Conservation (phyloP, 2,797 vertebrate species). For the Pseudochaenichthys georgianus region DNA sequence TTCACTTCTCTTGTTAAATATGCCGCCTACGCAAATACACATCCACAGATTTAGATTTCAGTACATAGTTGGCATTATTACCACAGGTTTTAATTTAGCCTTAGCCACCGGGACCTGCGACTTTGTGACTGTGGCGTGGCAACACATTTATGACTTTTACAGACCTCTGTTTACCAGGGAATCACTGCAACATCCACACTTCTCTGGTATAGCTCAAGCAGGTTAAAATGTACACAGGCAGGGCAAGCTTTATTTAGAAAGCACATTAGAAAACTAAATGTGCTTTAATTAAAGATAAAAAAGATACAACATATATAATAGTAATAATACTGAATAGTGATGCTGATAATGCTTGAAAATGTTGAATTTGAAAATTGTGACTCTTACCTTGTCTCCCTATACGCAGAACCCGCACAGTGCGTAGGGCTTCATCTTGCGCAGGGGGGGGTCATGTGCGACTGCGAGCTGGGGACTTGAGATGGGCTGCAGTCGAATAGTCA, state of each 20-base stretch:
- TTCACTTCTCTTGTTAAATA: slow-evolving; percentile 70
- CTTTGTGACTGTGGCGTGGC: neutral
- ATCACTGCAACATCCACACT: neutral
- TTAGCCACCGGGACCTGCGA: slow-evolving; percentile 21
- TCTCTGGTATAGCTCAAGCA: no score
- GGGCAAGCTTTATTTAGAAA: neutral
- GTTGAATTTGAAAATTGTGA: no score
- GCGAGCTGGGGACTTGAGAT: no score
- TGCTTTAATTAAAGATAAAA: neutral
- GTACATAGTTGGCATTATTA: slow-evolving; percentile 57
- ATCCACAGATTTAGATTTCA: slow-evolving; percentile 69
- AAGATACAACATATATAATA: no score
- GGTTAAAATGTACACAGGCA: neutral
- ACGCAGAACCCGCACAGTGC: no score
- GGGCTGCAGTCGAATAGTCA: no score
- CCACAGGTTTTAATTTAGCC: slow-evolving; percentile 42
- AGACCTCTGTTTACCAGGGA: neutral
- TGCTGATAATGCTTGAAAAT: no score
- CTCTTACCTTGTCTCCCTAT: no score
- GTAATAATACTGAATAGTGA: no score
- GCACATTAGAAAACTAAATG: neutral
- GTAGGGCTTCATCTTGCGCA: no score
- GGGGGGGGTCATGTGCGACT: no score
- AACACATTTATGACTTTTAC: slow-evolving; percentile 2
- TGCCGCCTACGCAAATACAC: slow-evolving; percentile 71